These are phyloP conservation scores for Neelides sp. DNA, from an alignment of 1,140 invertebrate species.

Conservation along the genomic window DNA sequence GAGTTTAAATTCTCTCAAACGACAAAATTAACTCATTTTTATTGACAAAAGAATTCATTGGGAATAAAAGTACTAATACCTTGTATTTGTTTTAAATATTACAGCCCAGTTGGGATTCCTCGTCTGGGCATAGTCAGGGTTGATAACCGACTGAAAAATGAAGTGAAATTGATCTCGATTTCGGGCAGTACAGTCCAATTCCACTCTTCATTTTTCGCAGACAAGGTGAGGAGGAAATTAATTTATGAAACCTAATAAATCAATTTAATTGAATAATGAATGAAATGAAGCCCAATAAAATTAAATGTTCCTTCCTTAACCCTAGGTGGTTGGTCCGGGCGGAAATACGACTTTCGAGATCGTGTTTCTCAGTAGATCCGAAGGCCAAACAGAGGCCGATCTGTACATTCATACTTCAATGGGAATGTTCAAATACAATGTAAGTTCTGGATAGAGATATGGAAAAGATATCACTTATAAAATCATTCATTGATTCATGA, in stretches of 20 bases:
- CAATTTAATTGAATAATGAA: constrained; percentile 8
- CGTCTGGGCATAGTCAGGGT: constrained; percentile 64
- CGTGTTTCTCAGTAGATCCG: constrained; percentile 79
- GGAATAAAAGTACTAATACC: background rate
- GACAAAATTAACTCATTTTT: background rate
- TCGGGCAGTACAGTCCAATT: constrained; percentile 76
- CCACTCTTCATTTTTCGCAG: constrained; percentile 83
- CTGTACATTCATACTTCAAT: constrained; percentile 87
- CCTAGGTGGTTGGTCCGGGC: constrained; percentile 65
- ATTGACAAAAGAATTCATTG: constrained; percentile 3
- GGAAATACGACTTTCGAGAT: constrained; percentile 91
- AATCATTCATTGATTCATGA: background rate
- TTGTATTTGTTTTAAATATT: constrained; percentile 34
- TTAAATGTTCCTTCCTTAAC: constrained; percentile 33
- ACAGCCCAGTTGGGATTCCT: constrained; percentile 68
- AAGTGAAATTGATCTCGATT: constrained; percentile 69
- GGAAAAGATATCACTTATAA: background rate
- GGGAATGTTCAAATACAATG: constrained; percentile 67
- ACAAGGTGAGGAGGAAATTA: constrained; percentile 50
- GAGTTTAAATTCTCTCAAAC: constrained; percentile 16
- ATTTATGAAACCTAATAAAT: background rate
- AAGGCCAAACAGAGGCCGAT: constrained; percentile 73
- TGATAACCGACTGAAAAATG: constrained; percentile 59
- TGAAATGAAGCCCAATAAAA: constrained; percentile 9
- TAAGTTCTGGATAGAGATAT: constrained; percentile 36